phyloP scores from a whole-genome alignment of 53 echinoderm and acorn worm species.

The Actinopyga echinites region DNA sequence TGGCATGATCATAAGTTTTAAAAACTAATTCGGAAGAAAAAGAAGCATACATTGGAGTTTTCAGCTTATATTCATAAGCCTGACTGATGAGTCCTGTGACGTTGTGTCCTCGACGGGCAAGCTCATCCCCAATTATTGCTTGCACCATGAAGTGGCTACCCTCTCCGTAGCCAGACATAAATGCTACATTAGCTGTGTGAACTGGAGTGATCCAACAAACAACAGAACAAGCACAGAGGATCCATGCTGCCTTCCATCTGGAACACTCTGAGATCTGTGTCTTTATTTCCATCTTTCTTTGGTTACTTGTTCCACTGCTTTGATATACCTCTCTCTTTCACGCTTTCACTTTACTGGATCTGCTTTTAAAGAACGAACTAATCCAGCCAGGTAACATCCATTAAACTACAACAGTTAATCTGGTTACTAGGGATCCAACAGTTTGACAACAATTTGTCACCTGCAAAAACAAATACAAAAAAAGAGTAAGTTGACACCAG shows the following conservation, averaged over 20 bases:
- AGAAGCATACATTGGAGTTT: constrained; percentile 16
- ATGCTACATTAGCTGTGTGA: constrained; percentile 13
- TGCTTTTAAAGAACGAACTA: no score
- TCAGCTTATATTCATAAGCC: constrained; percentile 32
- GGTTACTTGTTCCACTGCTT: neutral
- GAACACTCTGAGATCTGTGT: neutral
- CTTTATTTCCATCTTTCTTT: neutral
- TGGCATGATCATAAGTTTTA: constrained; percentile 24
- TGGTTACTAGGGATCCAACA: no score
- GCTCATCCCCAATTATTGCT: constrained; percentile 41
- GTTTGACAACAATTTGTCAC: no score
- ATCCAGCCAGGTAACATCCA: no score
- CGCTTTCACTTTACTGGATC: no score
- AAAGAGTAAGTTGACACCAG: no score
- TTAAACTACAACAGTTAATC: no score
- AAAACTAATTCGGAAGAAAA: constrained; percentile 18
- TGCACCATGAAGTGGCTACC: constrained; percentile 42
- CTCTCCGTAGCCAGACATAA: constrained; percentile 44
- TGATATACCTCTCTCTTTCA: no score
- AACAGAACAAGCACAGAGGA: neutral
- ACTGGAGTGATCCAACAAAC: neutral
- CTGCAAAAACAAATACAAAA: no score
- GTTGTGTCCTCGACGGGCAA: constrained; percentile 27
- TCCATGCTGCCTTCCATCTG: neutral
- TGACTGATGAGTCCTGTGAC: constrained; percentile 37